Evolutionary conservation across 2,888 invertebrate species (phyloP), one percentile per base, ranked within the genome.

Genomic region (Diploptera punctata): DNA sequence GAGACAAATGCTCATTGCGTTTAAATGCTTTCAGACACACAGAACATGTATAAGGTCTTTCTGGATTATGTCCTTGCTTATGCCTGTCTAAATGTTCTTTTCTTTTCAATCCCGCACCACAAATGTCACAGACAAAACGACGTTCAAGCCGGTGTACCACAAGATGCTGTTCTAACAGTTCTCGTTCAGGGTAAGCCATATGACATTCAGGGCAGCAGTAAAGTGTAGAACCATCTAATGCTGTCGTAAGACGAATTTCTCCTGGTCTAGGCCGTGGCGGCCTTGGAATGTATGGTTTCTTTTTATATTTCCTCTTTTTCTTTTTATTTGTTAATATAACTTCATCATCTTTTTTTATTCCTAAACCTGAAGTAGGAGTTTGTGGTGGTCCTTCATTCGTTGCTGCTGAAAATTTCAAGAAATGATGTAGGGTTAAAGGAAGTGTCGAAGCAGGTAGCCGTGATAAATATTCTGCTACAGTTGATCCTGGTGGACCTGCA

Each of bases 1-100:
- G 82, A 0, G 85, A 84, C n/a, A 86, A 80, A 76, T 86, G 86
- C 73, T 86, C 86, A 75, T 86, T 86, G 44, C 86, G 81, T 73
- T 86, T 85, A 76, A 85, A 85, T 2, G 82, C 83, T n/a, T 70
- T 70, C 44, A 70, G 52, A 72, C 85, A 85, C 13, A 83, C 80
- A 0, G 80, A 80, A 77, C 83, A 83, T 67, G 82, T 82, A 74
- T 81, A 83, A 16, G 77, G 77, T 7, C 77, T 76, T 5, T 76
- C 76, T 29, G 76, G 76, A 61, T 75, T 65, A 61, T 77, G 77
- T 10, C 76, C 76, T 19, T 76, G 76, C 24, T 76, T 76, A 67
- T 77, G 77, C 18, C 76, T 73, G 65, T 77, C 77, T 26, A 77
- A 67, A 70, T 77, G 77, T 43, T 76, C 77, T 68, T 77, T 77